phyloP scores from a whole-genome alignment of 2,113 vertebrate genomes.

The Saimiri boliviensis region DNA sequence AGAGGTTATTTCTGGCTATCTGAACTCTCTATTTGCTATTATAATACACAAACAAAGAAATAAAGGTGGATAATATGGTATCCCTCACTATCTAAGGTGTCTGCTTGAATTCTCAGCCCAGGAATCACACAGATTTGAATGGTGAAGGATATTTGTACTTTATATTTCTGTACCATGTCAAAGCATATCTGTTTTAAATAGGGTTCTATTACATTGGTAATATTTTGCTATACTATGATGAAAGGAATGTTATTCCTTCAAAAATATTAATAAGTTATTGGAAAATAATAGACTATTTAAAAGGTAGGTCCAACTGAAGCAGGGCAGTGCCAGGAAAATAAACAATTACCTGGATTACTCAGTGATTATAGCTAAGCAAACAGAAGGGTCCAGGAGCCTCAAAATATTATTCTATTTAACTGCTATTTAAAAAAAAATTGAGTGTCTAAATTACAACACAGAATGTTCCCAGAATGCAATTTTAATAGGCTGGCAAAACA shows the following conservation, averaged over 20 bases:
- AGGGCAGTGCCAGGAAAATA: not conserved
- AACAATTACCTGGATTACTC: not conserved
- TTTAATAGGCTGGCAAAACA: conserved; percentile 34
- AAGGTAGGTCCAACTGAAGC: not conserved
- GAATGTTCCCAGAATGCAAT: not conserved
- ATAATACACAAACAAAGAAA: not conserved
- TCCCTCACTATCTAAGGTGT: not conserved
- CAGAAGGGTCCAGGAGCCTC: not conserved
- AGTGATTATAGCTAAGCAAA: conserved; percentile 21
- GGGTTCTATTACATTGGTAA: not conserved
- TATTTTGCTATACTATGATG: not conserved
- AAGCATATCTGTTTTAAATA: not conserved
- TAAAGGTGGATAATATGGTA: not conserved
- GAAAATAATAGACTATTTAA: not conserved
- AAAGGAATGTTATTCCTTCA: not conserved
- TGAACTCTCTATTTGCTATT: not conserved
- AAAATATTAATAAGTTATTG: not conserved
- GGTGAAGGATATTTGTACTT: not conserved
- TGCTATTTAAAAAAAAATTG: not conserved
- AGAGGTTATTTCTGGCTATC: not conserved
- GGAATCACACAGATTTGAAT: not conserved
- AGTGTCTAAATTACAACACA: not conserved
- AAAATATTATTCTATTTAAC: not conserved
- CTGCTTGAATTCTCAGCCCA: not conserved
- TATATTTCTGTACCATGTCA: not conserved